Evolutionary conservation across 2,888 invertebrate genomes (phyloP), one percentile per base, ranked within the genome.

Genomic region (Ellobium chinense): DNA sequence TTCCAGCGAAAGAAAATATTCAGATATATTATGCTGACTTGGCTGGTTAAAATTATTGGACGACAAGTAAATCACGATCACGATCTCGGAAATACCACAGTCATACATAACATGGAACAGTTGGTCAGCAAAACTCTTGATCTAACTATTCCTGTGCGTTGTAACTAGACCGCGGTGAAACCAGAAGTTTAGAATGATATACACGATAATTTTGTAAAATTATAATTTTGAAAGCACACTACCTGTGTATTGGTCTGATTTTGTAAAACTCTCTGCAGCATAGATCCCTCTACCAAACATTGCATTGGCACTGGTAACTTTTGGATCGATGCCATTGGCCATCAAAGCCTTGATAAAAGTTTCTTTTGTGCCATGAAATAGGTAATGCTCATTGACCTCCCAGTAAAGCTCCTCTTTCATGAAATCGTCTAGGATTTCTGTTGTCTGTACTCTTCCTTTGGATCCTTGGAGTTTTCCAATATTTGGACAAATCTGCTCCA

Each of bases 301-400:
- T 21, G 83, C 85, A 1, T 80, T 80, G 0, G 80, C 81, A 56
- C 79, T 86, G 7, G 85, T 82, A 7, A 84, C 76, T 18, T 87
- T 84, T 7, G 69, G 58, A 46, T 90, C 90, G 7, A 87, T 68
- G 0, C 90, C 90, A 24, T 83, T 80, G 7, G 83, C 63, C 24
- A 82, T 69, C 9, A 90, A 88, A 2, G 79, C 84, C 5, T 85
- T 70, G 0, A 87, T 77, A 1, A 34, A 58, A n/a, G n/a, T n/a
- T n/a, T n/a, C n/a, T 54, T 86, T 85, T 1, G 89, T 89, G 1
- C 90, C 90, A 82, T 89, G 89, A 76, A 90, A 89, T 7, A 88
- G 72, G 68, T 87, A 88, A 69, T 86, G 84, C 68, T 88, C 88
- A 65, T 88, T 86, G 24, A 86, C 84, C 83, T 87, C 88, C 70